Conservation (phyloP, 1,140 invertebrate genomes). For the Periplaneta americana region DNA sequence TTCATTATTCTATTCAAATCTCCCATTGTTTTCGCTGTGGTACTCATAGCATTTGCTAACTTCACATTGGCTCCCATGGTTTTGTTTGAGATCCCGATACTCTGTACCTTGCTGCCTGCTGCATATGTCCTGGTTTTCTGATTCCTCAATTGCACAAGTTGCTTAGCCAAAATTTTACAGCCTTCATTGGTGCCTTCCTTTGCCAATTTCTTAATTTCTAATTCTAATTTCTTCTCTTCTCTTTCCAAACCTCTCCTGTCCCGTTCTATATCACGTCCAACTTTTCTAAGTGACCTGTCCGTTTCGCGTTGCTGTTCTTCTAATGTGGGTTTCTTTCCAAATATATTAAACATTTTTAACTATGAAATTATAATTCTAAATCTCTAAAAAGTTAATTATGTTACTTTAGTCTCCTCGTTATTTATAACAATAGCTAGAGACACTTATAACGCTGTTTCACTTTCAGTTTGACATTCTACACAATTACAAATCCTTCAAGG, state of each 20-base stretch:
- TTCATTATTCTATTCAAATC: conserved; percentile 85
- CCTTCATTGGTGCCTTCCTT: conserved; percentile 82
- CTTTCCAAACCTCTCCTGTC: conserved; percentile 73
- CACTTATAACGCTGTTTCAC: neutral
- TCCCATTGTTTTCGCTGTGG: conserved; percentile 81
- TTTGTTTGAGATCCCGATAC: conserved; percentile 71
- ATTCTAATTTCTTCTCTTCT: conserved; percentile 86
- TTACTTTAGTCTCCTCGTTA: neutral
- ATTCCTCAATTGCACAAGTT: conserved; percentile 79
- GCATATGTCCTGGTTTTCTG: conserved; percentile 78
- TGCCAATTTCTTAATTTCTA: conserved; percentile 85
- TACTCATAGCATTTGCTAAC: conserved; percentile 78
- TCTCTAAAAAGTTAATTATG: neutral
- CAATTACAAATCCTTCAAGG: too few relatives aligned
- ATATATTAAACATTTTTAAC: conserved; percentile 25
- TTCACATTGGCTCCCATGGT: conserved; percentile 83
- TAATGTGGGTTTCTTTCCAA: conserved; percentile 36
- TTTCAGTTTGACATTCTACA: neutral
- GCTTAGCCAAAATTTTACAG: conserved; percentile 79
- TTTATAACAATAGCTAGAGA: neutral
- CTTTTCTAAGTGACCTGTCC: conserved; percentile 72
- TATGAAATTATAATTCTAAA: neutral
- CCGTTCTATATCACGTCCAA: conserved; percentile 75
- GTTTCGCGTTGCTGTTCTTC: conserved; percentile 74
- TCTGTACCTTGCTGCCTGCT: conserved; percentile 68